phyloP scores from a whole-genome alignment of 1,140 invertebrate species.

The Hydropsyche tenuis region DNA sequence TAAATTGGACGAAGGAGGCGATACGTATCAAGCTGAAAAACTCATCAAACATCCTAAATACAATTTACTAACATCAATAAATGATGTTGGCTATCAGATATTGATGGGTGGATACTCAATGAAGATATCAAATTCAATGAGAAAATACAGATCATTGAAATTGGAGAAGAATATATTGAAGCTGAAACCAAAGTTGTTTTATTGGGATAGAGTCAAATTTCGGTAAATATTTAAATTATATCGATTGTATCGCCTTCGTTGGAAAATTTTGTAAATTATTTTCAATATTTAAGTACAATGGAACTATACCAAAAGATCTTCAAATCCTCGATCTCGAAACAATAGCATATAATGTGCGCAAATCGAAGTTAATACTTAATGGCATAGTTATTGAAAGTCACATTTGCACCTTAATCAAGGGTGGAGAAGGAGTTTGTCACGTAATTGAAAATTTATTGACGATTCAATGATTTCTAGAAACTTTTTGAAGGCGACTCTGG shows the following conservation, averaged over 20 bases:
- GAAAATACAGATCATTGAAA: conserved; percentile 9
- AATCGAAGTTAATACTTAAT: not conserved
- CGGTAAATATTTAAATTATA: too few relatives aligned
- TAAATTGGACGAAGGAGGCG: conserved; percentile 55
- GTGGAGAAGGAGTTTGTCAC: conserved; percentile 65
- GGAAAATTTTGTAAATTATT: not conserved
- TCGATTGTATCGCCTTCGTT: too few relatives aligned
- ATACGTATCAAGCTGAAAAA: conserved; percentile 51
- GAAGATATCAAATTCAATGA: conserved; percentile 28
- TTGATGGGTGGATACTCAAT: too few relatives aligned
- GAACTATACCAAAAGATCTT: conserved; percentile 16
- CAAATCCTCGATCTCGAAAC: conserved; percentile 49
- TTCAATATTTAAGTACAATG: conserved; percentile 26
- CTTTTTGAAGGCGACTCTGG: conserved; percentile 65
- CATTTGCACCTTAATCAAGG: conserved; percentile 64
- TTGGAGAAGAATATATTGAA: conserved; percentile 26
- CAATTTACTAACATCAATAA: conserved; percentile 40
- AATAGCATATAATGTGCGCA: conserved; percentile 44
- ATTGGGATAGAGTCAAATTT: conserved; percentile 65
- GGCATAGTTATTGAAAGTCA: conserved; percentile 55
- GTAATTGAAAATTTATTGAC: too few relatives aligned
- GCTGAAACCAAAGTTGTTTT: conserved; percentile 55
- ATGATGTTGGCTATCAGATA: too few relatives aligned
- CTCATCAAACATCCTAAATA: conserved; percentile 55
- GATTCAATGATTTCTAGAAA: too few relatives aligned